Evolutionary conservation across 2,113 vertebrate genomes (phyloP).

Genomic region (Cyanoderma ruficeps): DNA sequence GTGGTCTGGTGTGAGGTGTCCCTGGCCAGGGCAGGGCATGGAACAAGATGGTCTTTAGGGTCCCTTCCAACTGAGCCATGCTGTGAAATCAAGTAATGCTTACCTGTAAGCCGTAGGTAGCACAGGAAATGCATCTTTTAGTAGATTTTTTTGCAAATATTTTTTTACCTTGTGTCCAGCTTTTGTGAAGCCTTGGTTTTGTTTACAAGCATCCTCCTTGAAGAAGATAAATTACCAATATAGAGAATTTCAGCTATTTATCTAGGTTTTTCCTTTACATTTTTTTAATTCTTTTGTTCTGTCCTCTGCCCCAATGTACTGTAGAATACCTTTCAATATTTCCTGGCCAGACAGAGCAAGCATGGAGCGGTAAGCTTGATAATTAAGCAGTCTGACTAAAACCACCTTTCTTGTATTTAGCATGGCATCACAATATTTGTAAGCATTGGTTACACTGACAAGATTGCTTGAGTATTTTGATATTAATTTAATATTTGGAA

Average conservation of each 20-base stretch:
- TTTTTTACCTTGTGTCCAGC: background rate
- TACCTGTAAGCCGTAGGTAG: background rate
- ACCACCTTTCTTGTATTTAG: constrained; percentile 53
- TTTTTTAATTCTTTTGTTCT: constrained; percentile 77
- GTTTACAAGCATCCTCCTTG: background rate
- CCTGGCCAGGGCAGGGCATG: background rate
- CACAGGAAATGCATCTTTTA: background rate
- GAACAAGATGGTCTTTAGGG: background rate
- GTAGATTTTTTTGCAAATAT: background rate
- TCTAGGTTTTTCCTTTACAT: constrained; percentile 25
- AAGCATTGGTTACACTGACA: constrained; percentile 72
- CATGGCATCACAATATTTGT: constrained; percentile 66
- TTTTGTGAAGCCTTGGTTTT: constrained; percentile 1
- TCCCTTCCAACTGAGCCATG: background rate
- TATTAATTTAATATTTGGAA: background rate
- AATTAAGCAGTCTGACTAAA: constrained; percentile 63
- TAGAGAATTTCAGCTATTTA: constrained; percentile 4
- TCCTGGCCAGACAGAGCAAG: constrained; percentile 96
- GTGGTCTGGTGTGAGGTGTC: background rate
- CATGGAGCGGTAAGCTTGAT: constrained; percentile 93
- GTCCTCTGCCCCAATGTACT: constrained; percentile 83
- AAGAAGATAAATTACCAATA: constrained; percentile 19
- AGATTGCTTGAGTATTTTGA: constrained; percentile 14
- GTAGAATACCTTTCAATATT: constrained; percentile 98
- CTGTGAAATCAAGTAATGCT: background rate